Conservation (phyloP, 2,113 vertebrate species). For the Mus pahari region DNA sequence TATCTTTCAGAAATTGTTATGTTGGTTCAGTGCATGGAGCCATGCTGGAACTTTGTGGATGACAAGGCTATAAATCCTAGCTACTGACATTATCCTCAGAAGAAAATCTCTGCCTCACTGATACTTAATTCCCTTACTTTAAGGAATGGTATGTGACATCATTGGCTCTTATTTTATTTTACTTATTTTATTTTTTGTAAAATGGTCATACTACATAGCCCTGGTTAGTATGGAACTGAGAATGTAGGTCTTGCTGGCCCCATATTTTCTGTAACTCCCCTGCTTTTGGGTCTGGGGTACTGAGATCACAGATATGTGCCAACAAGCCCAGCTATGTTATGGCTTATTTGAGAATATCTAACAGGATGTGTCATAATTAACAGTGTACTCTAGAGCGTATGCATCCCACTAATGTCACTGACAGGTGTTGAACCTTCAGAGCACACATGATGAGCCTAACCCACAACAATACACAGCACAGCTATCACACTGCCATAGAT, state of each 20-base stretch:
- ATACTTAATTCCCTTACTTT: neutral
- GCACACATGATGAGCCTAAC: neutral
- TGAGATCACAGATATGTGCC: neutral
- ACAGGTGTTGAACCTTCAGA: neutral
- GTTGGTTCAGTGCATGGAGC: neutral
- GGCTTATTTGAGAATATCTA: neutral
- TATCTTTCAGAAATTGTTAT: constrained; percentile 3
- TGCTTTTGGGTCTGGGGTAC: neutral
- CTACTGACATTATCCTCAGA: neutral
- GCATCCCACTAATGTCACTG: neutral
- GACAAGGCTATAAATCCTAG: neutral
- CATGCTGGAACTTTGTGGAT: neutral
- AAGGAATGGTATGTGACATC: neutral
- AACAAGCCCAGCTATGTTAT: neutral
- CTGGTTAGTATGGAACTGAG: neutral
- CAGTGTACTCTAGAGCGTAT: neutral
- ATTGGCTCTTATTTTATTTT: neutral
- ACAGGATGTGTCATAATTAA: neutral
- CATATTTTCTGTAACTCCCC: neutral
- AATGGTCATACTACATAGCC: neutral
- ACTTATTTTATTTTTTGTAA: neutral
- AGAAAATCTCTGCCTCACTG: neutral
- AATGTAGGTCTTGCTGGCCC: neutral
- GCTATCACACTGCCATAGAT: neutral
- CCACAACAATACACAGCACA: neutral